Evolutionary conservation across 2,113 vertebrate species (phyloP).

Genomic region (Catharus bicknelli): DNA sequence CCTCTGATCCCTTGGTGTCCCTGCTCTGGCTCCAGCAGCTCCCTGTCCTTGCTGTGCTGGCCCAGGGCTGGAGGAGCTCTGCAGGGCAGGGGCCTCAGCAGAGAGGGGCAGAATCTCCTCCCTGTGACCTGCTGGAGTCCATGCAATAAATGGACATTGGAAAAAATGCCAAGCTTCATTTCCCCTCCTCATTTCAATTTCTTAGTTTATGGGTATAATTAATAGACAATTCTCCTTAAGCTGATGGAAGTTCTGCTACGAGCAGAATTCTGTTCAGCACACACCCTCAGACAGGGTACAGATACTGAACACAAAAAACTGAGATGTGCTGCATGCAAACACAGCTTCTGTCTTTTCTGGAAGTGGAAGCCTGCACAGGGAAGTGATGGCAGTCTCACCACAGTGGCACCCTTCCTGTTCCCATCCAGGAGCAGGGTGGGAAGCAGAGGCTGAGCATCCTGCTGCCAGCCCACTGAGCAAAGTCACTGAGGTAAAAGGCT

Average conservation of each 20-base stretch:
- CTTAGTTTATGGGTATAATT: neutral
- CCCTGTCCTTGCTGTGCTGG: neutral
- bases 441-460: neutral
- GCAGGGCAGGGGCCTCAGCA: fast-evolving
- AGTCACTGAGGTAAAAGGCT: neutral
- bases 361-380: neutral
- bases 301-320: neutral
- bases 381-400: fast-evolving
- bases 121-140: neutral
- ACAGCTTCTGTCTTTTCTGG: neutral
- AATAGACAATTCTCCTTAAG: neutral
- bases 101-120: neutral
- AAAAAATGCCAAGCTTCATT: neutral
- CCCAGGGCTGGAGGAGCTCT: neutral
- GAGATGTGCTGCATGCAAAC: neutral
- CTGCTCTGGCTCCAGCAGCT: neutral
- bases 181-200: neutral
- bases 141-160: neutral
- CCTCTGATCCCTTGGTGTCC: neutral
- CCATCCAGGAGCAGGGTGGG: neutral
- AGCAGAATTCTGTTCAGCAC: neutral
- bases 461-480: neutral
- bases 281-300: neutral
- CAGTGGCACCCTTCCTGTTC: neutral
- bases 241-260: neutral